Evolutionary conservation across 2,888 invertebrate species (phyloP).

Genomic region (Brachycybe producta): DNA sequence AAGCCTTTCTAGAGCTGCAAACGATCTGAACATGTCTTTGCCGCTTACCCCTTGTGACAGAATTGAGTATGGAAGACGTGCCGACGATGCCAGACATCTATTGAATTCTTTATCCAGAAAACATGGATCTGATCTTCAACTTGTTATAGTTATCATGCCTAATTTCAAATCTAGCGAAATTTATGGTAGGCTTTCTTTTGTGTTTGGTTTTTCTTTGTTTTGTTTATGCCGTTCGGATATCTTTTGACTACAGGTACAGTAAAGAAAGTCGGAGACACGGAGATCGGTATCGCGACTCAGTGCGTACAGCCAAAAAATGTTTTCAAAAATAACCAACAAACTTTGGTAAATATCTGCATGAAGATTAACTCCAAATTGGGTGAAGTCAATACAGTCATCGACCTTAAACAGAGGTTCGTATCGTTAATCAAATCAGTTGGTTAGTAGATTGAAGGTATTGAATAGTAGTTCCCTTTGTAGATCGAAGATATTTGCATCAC

Average conservation of each 20-base stretch:
- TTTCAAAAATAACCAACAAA: slow-evolving; percentile 36
- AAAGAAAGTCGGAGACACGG: slow-evolving; percentile 36
- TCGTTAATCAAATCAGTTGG: too few species aligned
- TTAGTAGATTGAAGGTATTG: background rate
- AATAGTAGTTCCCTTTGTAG: background rate
- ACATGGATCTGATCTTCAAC: background rate
- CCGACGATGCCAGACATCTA: background rate
- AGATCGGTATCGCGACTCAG: slow-evolving; percentile 31
- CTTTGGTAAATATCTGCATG: slow-evolving; percentile 49
- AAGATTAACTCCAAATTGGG: slow-evolving; percentile 62
- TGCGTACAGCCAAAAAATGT: slow-evolving; percentile 32
- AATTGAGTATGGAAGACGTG: background rate
- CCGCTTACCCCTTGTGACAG: background rate
- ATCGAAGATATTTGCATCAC: slow-evolving; percentile 33
- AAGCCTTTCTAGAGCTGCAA: background rate
- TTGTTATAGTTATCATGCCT: slow-evolving; percentile 12
- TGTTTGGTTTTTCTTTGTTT: background rate
- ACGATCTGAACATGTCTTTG: background rate
- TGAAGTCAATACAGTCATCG: slow-evolving; percentile 56
- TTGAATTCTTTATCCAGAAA: background rate
- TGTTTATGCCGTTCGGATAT: background rate
- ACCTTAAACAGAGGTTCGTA: background rate
- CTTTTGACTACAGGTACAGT: slow-evolving; percentile 32
- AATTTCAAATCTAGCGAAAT: slow-evolving; percentile 1
- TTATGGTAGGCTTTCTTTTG: slow-evolving; percentile 7